A percentile compares a stretch with the other conserved stretches of the same genome.
phyloP scores from a whole-genome alignment of 2,797 vertebrate genomes.

The Lepilemur septentrionalis region DNA sequence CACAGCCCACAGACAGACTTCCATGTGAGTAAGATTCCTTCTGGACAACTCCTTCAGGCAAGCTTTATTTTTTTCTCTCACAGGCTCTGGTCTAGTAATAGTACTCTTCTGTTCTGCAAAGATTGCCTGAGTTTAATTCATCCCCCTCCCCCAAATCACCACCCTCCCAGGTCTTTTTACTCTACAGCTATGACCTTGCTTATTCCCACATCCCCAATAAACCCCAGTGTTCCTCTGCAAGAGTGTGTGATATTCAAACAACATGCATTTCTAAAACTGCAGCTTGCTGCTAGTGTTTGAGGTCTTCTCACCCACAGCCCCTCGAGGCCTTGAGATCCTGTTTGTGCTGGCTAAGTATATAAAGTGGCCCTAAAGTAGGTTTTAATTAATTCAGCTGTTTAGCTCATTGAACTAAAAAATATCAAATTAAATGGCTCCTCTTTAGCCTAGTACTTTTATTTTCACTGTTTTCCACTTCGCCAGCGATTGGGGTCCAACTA shows the following conservation, averaged over 20 bases:
- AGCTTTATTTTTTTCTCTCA: neutral
- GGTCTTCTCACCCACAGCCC: constrained; percentile 35
- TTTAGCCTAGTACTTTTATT: constrained; percentile 55
- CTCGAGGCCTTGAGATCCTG: constrained; percentile 36
- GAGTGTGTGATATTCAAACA: constrained; percentile 15
- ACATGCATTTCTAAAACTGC: constrained; percentile 27
- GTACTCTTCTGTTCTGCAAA: neutral
- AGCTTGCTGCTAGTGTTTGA: neutral
- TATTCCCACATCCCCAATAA: constrained; percentile 43
- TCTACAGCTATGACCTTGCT: neutral
- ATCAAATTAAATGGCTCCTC: constrained; percentile 28
- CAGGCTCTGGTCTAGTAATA: neutral
- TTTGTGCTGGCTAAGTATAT: constrained; percentile 51
- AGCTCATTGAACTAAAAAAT: constrained; percentile 63
- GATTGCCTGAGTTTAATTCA: constrained; percentile 7
- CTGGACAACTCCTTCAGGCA: neutral
- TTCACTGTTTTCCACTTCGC: constrained; percentile 55
- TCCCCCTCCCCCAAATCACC: neutral
- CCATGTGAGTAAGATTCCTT: neutral
- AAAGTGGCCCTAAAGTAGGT: constrained; percentile 62
- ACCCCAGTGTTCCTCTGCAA: neutral
- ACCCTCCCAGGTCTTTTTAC: neutral
- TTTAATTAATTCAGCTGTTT: constrained; percentile 76
- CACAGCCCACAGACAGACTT: neutral
- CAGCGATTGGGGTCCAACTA: constrained; percentile 25